Conservation (phyloP, 2,113 vertebrate species). For the Peromyscus maniculatus region DNA sequence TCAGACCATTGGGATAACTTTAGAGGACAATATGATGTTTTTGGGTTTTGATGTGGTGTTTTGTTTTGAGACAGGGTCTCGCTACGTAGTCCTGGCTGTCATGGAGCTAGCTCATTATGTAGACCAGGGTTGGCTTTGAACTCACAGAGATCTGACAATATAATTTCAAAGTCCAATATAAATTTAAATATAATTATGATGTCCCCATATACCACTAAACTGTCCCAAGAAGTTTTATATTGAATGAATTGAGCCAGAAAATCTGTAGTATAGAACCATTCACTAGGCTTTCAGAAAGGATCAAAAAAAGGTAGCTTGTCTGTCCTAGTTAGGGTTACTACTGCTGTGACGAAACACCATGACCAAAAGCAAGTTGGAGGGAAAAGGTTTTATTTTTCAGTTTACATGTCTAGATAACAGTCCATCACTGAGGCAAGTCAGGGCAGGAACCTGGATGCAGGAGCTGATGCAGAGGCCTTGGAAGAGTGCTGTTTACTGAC, state of each 20-base stretch:
- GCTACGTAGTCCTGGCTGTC: background rate
- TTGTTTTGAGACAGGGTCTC: background rate
- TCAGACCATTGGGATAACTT: background rate
- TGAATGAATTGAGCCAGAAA: constrained; percentile 41
- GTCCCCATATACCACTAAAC: background rate
- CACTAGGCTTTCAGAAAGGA: background rate
- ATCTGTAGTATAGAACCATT: background rate
- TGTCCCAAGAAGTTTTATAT: background rate
- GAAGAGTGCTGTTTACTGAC: background rate
- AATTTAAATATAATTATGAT: background rate
- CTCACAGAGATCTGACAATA: background rate
- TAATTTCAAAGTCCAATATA: constrained; percentile 13
- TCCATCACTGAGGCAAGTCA: background rate
- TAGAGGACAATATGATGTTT: background rate
- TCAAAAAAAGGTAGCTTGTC: background rate
- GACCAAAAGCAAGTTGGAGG: background rate
- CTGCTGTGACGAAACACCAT: background rate
- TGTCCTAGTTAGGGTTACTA: background rate
- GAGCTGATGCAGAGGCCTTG: background rate
- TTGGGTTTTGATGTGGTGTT: background rate
- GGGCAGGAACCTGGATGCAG: background rate
- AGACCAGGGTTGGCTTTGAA: background rate
- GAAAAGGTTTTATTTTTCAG: background rate
- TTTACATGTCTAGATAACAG: background rate
- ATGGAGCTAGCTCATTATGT: background rate